phyloP scores from a whole-genome alignment of 2,797 vertebrate genomes.

The Poecilia wingei region DNA sequence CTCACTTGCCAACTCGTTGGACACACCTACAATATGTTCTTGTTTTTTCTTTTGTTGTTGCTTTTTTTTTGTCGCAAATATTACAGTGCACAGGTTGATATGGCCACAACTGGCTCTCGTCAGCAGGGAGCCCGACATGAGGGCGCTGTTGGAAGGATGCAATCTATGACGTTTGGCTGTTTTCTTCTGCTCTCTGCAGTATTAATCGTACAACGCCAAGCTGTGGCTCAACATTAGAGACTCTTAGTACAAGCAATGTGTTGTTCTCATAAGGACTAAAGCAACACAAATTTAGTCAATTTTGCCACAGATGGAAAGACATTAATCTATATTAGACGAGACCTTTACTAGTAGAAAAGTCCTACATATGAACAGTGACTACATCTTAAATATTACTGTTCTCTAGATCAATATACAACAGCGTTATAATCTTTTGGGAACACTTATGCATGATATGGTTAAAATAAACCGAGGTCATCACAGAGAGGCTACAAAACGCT shows the following conservation, averaged over 20 bases:
- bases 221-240: slow-evolving; percentile 56
- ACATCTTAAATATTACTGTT: slow-evolving; percentile 77
- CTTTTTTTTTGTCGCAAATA: slow-evolving; percentile 40
- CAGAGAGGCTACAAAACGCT: slow-evolving; percentile 78
- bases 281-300: slow-evolving; percentile 63
- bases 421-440: slow-evolving; percentile 72
- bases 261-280: slow-evolving; percentile 64
- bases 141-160: slow-evolving; percentile 70
- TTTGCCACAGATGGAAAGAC: slow-evolving; percentile 62
- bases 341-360: slow-evolving; percentile 75
- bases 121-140: slow-evolving; percentile 53
- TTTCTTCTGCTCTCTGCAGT: slow-evolving; percentile 43
- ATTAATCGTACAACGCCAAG: slow-evolving; percentile 57
- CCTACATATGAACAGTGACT: slow-evolving; percentile 78
- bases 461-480: slow-evolving; percentile 65
- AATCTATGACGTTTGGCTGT: slow-evolving; percentile 54
- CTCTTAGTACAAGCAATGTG: slow-evolving; percentile 60
- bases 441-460: slow-evolving; percentile 66
- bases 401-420: slow-evolving; percentile 75
- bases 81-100: slow-evolving; percentile 74
- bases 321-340: slow-evolving; percentile 70
- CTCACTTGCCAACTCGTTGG: slow-evolving; percentile 43
- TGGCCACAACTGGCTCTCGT: slow-evolving; percentile 59
- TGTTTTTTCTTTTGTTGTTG: slow-evolving; percentile 47
- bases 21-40: slow-evolving; percentile 53